Conservation (phyloP, 2,113 vertebrate species). For the Cyphomyrus plagiostoma region DNA sequence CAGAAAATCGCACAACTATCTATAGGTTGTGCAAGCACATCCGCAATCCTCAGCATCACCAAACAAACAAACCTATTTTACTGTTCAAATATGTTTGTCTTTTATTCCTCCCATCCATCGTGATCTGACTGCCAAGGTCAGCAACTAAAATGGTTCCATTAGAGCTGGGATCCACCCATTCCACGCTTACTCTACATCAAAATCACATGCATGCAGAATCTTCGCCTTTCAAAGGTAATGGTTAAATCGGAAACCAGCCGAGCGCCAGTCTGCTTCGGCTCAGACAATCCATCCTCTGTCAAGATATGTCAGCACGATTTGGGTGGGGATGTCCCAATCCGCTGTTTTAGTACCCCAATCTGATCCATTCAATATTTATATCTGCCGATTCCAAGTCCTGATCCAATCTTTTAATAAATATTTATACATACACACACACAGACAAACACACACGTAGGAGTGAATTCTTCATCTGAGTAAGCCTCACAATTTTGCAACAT, state of each 20-base stretch:
- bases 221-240: slow-evolving; percentile 35
- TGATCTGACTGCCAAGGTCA: slow-evolving; percentile 34
- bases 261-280: slow-evolving; percentile 28
- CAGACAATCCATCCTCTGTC: slow-evolving; percentile 35
- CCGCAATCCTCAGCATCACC: slow-evolving; percentile 30
- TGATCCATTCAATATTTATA: neutral
- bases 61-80: slow-evolving; percentile 25
- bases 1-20: slow-evolving; percentile 30
- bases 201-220: slow-evolving; percentile 31
- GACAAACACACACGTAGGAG: neutral
- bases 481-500: neutral
- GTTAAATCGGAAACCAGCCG: slow-evolving; percentile 36
- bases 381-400: neutral
- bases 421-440: neutral
- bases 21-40: slow-evolving; percentile 29
- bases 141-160: slow-evolving; percentile 26
- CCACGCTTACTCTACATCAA: slow-evolving; percentile 31
- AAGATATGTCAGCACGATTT: slow-evolving; percentile 32
- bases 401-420: neutral
- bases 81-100: slow-evolving; percentile 9
- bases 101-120: slow-evolving; percentile 34
- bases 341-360: neutral
- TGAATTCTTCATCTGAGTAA: neutral
- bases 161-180: slow-evolving; percentile 11
- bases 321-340: neutral